Evolutionary conservation across 2,888 invertebrate species (phyloP), one percentile per base, ranked within the genome.

Genomic region (Steromphala cineraria): DNA sequence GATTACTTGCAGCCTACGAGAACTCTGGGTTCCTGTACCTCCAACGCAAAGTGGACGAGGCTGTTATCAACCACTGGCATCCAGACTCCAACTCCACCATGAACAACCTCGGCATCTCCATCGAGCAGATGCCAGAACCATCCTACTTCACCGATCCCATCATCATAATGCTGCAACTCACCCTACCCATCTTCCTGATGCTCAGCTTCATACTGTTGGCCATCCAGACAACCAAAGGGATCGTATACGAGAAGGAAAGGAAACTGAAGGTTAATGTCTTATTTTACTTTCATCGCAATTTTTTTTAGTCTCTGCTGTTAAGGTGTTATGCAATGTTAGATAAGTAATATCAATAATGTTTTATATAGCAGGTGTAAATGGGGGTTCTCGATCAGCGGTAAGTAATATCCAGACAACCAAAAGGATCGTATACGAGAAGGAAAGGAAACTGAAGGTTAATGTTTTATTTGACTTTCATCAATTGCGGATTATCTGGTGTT

Each of bases 201-300:
- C 71, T 97, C 19, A 96, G 96, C 90, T 97, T 96, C 90, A 95
- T 96, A 79, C 96, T 97, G 92, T 95, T 96, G 0, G 96, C 96
- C 78, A 95, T 96, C 19, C 96, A 96, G 89, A 96, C 96, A 40
- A 96, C 96, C 0, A 96, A 96, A 93, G 95, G 95, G 67, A 94
- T 97, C 36, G 95, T 96, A 0, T 94, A 95, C 40, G 97, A 97
- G 93, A 97, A 97, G 90, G 96, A 97, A 92, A 94, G 95, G 19
- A 88, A 87, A 75, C 83, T 92, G 13, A 92, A 92, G 89, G 92
- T 91, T 79, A 82, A 80, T 24, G 15, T 8, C 52, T 21, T 4
- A 36, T 55, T n/a, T n/a, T n/a, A n/a, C n/a, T n/a, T n/a, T n/a
- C n/a, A n/a, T n/a, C n/a, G n/a, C n/a, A n/a, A n/a, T n/a, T n/a